Conservation (phyloP, 2,888 invertebrate species). For the Campopleginae sp. region DNA sequence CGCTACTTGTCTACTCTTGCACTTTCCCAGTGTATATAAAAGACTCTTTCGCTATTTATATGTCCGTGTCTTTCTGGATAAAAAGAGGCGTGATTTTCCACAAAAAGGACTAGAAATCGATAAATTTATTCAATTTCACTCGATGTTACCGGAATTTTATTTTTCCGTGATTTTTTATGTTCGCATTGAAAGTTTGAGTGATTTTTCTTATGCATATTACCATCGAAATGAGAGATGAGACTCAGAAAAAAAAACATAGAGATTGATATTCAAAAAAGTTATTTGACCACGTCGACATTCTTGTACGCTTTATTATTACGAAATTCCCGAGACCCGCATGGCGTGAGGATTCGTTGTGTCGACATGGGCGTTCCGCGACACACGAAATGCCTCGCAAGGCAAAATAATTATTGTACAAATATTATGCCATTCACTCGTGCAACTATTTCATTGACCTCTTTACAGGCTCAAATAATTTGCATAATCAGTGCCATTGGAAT, state of each 20-base stretch:
- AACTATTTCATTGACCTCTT: background rate
- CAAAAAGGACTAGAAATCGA: background rate
- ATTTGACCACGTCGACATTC: background rate
- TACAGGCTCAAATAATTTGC: background rate
- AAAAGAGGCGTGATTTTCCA: too few species aligned
- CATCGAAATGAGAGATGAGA: background rate
- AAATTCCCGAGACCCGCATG: constrained; percentile 1
- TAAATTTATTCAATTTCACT: background rate
- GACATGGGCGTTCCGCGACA: background rate
- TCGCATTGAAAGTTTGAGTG: too few species aligned
- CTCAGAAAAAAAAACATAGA: background rate
- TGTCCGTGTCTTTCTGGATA: background rate
- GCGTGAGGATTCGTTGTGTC: background rate
- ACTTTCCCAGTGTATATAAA: constrained; percentile 44
- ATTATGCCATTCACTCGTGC: background rate
- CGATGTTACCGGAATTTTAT: background rate
- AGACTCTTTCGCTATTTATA: constrained; percentile 30
- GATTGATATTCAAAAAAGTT: background rate
- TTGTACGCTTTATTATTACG: background rate
- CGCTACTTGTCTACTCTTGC: constrained; percentile 44
- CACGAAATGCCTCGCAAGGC: background rate
- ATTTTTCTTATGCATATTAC: background rate
- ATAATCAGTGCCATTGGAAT: background rate
- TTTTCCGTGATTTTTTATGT: background rate
- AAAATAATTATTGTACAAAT: constrained; percentile 1